Percentiles rank a stretch among this genome's conserved stretches.
These are phyloP conservation scores for Nansenia antarctica DNA, from an alignment of 2,113 vertebrate genomes.

Conservation along the genomic window DNA sequence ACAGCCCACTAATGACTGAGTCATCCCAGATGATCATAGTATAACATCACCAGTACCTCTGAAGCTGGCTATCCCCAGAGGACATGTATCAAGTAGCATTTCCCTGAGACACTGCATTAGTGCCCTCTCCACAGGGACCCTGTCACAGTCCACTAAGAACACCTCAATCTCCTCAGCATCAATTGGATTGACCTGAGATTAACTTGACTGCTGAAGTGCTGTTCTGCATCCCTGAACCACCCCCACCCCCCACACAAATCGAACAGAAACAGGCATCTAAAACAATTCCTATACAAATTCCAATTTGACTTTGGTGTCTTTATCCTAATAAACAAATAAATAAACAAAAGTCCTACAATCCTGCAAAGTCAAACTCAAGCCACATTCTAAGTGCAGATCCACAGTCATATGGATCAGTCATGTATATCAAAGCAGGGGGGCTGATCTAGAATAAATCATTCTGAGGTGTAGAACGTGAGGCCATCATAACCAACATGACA, in stretches of 20 bases:
- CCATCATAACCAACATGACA: slow-evolving; percentile 16
- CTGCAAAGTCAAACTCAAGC: not conserved
- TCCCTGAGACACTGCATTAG: slow-evolving; percentile 46
- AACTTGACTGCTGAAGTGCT: slow-evolving; percentile 49
- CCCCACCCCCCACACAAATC: slow-evolving; percentile 11
- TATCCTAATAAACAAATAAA: too few relatives aligned
- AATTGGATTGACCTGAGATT: slow-evolving; percentile 76
- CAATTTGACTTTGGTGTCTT: slow-evolving; percentile 17
- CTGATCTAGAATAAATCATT: slow-evolving; percentile 17
- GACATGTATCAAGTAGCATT: slow-evolving; percentile 50
- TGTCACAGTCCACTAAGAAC: slow-evolving; percentile 57
- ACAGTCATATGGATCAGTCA: not conserved
- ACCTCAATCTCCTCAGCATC: slow-evolving; percentile 62
- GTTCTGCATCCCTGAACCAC: slow-evolving; percentile 17
- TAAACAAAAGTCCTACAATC: too few relatives aligned
- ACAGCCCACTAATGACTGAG: slow-evolving; percentile 28
- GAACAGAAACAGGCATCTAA: not conserved
- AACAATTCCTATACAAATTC: not conserved
- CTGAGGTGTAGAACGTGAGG: slow-evolving; percentile 6
- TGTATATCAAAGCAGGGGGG: not conserved
- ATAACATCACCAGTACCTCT: slow-evolving; percentile 33
- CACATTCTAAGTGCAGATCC: not conserved
- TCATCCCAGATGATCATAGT: slow-evolving; percentile 57
- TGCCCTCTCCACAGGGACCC: slow-evolving; percentile 44
- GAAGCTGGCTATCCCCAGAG: slow-evolving; percentile 32